Conservation (phyloP, 2,888 invertebrate species). For the Gandaritis pyraliata region DNA sequence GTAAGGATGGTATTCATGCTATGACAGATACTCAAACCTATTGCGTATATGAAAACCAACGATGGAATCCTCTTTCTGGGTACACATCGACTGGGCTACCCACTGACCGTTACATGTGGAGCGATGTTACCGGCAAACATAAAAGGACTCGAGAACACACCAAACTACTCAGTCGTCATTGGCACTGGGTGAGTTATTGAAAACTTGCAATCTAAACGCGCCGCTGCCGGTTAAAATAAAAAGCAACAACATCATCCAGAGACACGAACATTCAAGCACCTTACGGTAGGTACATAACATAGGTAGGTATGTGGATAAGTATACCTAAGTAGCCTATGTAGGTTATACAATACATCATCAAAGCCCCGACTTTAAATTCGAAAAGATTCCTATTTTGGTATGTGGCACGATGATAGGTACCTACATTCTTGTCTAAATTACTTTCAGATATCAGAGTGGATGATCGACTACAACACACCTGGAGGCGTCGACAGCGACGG, state of each 20-base stretch:
- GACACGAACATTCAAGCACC: too few relatives aligned
- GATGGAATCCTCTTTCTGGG: constrained; percentile 96
- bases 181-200: constrained; percentile 90
- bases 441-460: constrained; percentile 92
- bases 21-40: constrained; percentile 95
- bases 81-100: constrained; percentile 94
- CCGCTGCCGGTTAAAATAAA: not conserved
- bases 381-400: too few relatives aligned
- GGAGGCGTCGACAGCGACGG: constrained; percentile 96
- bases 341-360: too few relatives aligned
- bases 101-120: constrained; percentile 96
- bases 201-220: not conserved
- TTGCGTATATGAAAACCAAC: constrained; percentile 96
- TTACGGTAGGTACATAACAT: too few relatives aligned
- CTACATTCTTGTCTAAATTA: not conserved
- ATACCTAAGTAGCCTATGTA: too few relatives aligned
- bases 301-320: too few relatives aligned
- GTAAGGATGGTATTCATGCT: constrained; percentile 82
- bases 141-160: constrained; percentile 94
- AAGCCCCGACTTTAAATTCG: too few relatives aligned
- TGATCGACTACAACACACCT: constrained; percentile 94
- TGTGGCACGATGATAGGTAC: too few relatives aligned
- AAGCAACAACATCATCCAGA: too few relatives aligned
- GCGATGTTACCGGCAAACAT: constrained; percentile 92
- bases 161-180: constrained; percentile 92